phyloP scores from a whole-genome alignment of 2,888 invertebrate species.

The Brachyopa scutellaris region DNA sequence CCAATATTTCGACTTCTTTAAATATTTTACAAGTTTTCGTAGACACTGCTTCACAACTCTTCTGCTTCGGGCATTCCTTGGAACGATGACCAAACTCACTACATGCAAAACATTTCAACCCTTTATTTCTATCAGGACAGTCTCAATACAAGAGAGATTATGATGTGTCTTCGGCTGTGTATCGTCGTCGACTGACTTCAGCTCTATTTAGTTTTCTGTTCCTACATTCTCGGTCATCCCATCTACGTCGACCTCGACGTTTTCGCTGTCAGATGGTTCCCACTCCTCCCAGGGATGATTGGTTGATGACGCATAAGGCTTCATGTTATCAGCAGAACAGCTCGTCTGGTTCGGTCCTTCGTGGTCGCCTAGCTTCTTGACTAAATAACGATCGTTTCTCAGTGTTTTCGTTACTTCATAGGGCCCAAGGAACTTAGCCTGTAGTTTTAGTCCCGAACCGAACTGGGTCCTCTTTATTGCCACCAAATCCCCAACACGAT shows the following conservation, averaged over 20 bases:
- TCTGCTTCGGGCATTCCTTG: too few species aligned
- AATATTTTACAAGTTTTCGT: too few species aligned
- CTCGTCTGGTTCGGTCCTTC: neutral
- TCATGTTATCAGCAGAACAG: neutral
- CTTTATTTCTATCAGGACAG: too few species aligned
- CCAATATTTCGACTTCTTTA: too few species aligned
- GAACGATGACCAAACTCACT: too few species aligned
- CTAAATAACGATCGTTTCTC: neutral
- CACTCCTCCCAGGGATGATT: neutral
- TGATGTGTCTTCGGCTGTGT: too few species aligned
- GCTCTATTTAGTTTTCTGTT: too few species aligned
- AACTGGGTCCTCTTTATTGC: too few species aligned
- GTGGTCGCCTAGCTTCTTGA: neutral
- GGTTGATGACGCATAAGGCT: neutral
- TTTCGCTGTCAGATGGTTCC: neutral
- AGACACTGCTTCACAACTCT: too few species aligned
- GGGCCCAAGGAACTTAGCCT: neutral
- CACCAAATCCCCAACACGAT: neutral
- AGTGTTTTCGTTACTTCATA: neutral
- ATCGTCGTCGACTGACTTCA: too few species aligned
- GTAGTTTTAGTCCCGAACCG: neutral
- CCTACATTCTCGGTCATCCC: neutral
- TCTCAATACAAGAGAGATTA: too few species aligned
- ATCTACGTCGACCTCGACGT: neutral
- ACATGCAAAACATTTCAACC: too few species aligned